phyloP scores from a whole-genome alignment of 2,113 vertebrate species.

The Calidris pugnax region DNA sequence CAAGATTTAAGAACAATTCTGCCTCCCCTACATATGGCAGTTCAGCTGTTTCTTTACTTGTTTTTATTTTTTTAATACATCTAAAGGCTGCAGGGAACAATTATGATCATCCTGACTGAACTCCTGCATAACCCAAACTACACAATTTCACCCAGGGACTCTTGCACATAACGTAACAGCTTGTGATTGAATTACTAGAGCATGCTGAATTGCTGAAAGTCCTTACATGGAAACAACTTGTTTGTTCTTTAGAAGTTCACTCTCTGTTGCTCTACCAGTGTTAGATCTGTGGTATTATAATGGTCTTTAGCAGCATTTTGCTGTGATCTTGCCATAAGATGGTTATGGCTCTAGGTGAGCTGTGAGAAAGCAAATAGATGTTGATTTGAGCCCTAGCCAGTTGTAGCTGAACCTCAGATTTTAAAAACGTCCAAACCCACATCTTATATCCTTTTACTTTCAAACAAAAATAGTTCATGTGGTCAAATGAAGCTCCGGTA shows the following conservation, averaged over 20 bases:
- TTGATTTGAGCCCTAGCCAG: not conserved
- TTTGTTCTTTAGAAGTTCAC: conserved; percentile 19
- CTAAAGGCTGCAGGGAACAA: conserved; percentile 34
- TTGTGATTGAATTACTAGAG: conserved; percentile 55
- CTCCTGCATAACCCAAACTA: conserved; percentile 33
- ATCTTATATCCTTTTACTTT: not conserved
- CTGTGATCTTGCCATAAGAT: not conserved
- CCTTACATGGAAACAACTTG: not conserved
- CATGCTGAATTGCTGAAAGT: conserved; percentile 44
- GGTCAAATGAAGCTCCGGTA: not conserved
- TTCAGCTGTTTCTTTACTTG: not conserved
- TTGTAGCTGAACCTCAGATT: not conserved
- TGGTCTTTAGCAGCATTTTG: not conserved
- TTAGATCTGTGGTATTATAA: not conserved
- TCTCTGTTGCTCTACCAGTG: not conserved
- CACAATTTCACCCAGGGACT: conserved; percentile 46
- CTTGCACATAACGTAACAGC: not conserved
- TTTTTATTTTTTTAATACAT: not conserved
- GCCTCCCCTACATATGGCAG: not conserved
- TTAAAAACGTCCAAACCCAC: conserved; percentile 11
- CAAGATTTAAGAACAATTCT: not conserved
- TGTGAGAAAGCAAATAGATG: not conserved
- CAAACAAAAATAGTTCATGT: not conserved
- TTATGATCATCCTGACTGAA: conserved; percentile 49
- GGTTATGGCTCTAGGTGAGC: not conserved